Percentiles rank a stretch among this genome's conserved stretches.
Conservation (phyloP, 2,797 vertebrate species). For the Notamacropus eugenii region DNA sequence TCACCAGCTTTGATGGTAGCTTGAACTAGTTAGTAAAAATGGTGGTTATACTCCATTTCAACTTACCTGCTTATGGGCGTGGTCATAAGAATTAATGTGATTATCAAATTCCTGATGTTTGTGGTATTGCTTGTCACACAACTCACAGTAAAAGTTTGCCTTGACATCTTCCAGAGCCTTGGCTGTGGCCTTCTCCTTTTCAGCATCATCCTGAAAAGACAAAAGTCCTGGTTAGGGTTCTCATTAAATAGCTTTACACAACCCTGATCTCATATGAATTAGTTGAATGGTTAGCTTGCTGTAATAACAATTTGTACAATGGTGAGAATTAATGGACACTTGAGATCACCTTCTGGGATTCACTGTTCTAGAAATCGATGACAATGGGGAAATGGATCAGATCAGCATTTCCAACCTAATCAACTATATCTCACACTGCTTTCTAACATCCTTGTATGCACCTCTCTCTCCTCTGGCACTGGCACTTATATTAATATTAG, state of each 20-base stretch:
- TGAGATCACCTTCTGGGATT: not conserved
- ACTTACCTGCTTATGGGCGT: conserved; percentile 97
- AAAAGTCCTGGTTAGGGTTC: conserved; percentile 69
- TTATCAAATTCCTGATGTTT: conserved; percentile 99
- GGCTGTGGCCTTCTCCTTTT: conserved; percentile 91
- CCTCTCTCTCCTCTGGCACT: not conserved
- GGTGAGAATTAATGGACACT: not conserved
- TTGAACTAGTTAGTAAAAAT: not conserved
- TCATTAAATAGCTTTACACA: conserved; percentile 28
- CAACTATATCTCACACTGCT: too few relatives aligned
- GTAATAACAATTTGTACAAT: conserved; percentile 10
- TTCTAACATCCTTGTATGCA: not conserved
- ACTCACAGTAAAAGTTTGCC: conserved; percentile 97
- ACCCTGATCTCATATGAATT: conserved; percentile 7
- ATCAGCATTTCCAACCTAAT: not conserved
- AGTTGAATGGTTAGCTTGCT: conserved; percentile 18
- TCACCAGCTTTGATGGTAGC: not conserved
- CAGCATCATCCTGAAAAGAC: conserved; percentile 90
- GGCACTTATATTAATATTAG: too few relatives aligned
- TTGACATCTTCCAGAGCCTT: conserved; percentile 94
- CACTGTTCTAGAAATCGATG: not conserved
- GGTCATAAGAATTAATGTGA: conserved; percentile 99
- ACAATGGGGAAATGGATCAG: not conserved
- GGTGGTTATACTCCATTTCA: not conserved
- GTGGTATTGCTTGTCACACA: conserved; percentile 98